A percentile compares a stretch with the other conserved stretches of the same genome.
Conservation (phyloP, 2,888 invertebrate genomes). For the Drosophila subsilvestris region DNA sequence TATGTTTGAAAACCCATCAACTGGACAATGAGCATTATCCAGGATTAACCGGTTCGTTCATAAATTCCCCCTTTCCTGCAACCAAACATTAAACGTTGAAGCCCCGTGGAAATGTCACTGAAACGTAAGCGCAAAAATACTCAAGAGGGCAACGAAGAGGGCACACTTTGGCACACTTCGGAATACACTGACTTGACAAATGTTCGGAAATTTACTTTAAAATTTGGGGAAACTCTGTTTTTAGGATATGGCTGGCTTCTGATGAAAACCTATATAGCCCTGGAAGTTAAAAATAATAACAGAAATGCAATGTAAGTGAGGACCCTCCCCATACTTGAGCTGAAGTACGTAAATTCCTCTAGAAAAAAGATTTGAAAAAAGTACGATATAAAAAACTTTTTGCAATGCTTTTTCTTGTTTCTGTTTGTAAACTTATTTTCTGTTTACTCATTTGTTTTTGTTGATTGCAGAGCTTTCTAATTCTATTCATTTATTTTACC, state of each 20-base stretch:
- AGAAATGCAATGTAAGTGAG: not conserved
- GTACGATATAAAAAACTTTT: slow-evolving; percentile 30
- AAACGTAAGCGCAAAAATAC: not conserved
- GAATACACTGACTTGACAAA: no score
- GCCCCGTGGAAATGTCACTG: not conserved
- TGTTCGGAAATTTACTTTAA: not conserved
- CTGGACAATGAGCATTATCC: not conserved
- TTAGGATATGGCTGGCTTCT: no score
- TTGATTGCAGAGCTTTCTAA: slow-evolving; percentile 42
- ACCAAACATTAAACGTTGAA: not conserved
- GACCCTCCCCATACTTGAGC: not conserved
- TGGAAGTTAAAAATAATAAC: not conserved
- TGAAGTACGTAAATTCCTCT: not conserved
- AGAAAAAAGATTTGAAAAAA: not conserved
- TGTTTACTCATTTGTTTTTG: not conserved
- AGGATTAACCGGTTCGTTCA: not conserved
- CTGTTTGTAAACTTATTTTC: not conserved
- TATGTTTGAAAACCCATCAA: not conserved
- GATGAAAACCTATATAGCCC: not conserved
- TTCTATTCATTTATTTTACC: slow-evolving; percentile 41
- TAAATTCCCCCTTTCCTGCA: not conserved
- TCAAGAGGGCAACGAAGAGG: not conserved
- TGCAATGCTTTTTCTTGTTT: slow-evolving; percentile 31
- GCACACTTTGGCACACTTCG: not conserved
- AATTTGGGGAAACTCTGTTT: no score